Percentiles rank a stretch among this genome's conserved stretches.
Evolutionary conservation across 2,113 vertebrate genomes (phyloP).

Genomic region (Genyomyrus donnyi): DNA sequence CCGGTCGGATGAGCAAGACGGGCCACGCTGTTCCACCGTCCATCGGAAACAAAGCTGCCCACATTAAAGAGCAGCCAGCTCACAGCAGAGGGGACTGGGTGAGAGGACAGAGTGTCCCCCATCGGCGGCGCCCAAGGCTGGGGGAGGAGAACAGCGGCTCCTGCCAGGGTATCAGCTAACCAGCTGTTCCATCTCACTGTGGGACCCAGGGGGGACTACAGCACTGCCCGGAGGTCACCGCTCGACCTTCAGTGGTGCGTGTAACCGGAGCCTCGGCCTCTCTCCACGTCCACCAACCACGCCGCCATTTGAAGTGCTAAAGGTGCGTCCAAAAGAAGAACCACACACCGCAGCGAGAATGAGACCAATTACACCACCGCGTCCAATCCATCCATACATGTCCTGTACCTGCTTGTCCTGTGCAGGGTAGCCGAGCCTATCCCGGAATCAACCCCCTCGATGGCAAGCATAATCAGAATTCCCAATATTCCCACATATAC

Average conservation of each 20-base stretch:
- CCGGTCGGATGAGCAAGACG: neutral
- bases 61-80: neutral
- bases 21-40: neutral
- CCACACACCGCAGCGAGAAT: neutral
- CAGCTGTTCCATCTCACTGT: neutral
- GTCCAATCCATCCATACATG: neutral
- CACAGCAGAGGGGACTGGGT: neutral
- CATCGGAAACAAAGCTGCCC: neutral
- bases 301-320: neutral
- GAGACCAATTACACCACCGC: too few relatives aligned
- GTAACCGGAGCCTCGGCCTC: neutral
- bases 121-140: neutral
- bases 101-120: neutral
- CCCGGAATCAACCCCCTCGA: neutral
- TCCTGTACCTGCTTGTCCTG: neutral
- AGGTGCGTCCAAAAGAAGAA: neutral
- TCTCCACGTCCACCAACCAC: neutral
- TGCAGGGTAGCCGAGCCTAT: neutral
- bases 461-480: neutral
- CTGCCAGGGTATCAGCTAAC: neutral
- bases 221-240: neutral
- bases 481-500: neutral
- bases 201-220: neutral
- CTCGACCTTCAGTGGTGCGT: neutral
- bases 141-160: neutral